Percentiles rank a stretch among this genome's conserved stretches.
Evolutionary conservation across 1,140 invertebrate genomes (phyloP).

Genomic region (Matsumurasca onukii): DNA sequence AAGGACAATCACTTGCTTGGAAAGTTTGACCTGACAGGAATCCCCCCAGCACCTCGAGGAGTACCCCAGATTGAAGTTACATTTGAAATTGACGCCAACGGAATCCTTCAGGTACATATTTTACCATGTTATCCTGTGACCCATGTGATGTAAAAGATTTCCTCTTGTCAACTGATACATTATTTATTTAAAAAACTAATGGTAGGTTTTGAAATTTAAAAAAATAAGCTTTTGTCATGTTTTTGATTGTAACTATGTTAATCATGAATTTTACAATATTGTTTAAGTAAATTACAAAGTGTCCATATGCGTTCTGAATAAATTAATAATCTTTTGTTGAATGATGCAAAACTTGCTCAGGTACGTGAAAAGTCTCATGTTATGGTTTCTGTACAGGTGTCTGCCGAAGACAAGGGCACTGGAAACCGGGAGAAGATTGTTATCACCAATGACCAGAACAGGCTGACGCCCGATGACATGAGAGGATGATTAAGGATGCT

Average conservation of each 20-base stretch:
- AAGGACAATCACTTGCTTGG: conserved; percentile 98
- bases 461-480: conserved; percentile 95
- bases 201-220: too few species aligned
- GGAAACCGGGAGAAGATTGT: conserved; percentile 98
- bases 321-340: too few species aligned
- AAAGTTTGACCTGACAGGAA: conserved; percentile 98
- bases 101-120: conserved; percentile 87
- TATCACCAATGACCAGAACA: conserved; percentile 98
- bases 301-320: too few species aligned
- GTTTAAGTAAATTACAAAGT: too few species aligned
- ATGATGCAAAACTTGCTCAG: too few species aligned
- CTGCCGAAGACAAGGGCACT: conserved; percentile 98
- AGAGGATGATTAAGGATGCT: conserved; percentile 97
- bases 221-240: too few species aligned
- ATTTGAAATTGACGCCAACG: conserved; percentile 99
- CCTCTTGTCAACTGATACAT: conserved; percentile 2
- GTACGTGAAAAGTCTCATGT: conserved; percentile 39
- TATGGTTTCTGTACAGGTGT: conserved; percentile 61
- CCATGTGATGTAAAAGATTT: background rate
- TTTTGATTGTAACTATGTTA: too few species aligned
- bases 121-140: background rate
- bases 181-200: background rate
- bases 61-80: conserved; percentile 99
- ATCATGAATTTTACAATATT: too few species aligned
- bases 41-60: conserved; percentile 91